These are phyloP conservation scores for Ophthalmolycus amberensis DNA, from an alignment of 2,113 vertebrate genomes.

Conservation along the genomic window DNA sequence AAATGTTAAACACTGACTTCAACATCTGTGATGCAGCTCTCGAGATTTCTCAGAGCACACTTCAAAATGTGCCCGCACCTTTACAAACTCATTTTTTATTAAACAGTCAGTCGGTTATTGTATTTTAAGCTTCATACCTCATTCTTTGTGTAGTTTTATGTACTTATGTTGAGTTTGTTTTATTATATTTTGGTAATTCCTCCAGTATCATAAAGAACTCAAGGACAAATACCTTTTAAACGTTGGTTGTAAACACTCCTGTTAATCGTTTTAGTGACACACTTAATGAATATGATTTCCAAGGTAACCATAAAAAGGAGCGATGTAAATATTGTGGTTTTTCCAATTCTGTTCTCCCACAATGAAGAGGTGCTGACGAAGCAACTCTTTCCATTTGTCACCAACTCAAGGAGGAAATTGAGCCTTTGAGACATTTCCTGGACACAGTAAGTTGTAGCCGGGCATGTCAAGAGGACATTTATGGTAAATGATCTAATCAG, in stretches of 20 bases:
- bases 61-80: not conserved
- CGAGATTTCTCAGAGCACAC: constrained; percentile 7
- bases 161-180: not conserved
- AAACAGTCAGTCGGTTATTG: constrained; percentile 17
- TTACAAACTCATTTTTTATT: constrained; percentile 35
- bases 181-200: not conserved
- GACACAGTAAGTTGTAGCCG: constrained; percentile 26
- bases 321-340: constrained; percentile 51
- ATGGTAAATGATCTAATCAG: constrained; percentile 56
- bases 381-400: constrained; percentile 67
- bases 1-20: constrained; percentile 21
- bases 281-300: constrained; percentile 19
- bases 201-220: not conserved
- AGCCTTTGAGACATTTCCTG: constrained; percentile 42
- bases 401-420: constrained; percentile 32
- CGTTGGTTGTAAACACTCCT: constrained; percentile 32
- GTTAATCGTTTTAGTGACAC: constrained; percentile 11
- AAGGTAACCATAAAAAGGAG: constrained; percentile 19
- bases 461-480: constrained; percentile 35
- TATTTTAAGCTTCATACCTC: not conserved
- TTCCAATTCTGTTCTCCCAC: constrained; percentile 44
- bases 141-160: constrained; percentile 6
- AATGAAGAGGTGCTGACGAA: constrained; percentile 40
- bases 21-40: constrained; percentile 40
- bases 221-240: constrained; percentile 14